A percentile compares a stretch with the other conserved stretches of the same genome.
Conservation (phyloP, 2,113 vertebrate species). For the Cebidichthys violaceus region DNA sequence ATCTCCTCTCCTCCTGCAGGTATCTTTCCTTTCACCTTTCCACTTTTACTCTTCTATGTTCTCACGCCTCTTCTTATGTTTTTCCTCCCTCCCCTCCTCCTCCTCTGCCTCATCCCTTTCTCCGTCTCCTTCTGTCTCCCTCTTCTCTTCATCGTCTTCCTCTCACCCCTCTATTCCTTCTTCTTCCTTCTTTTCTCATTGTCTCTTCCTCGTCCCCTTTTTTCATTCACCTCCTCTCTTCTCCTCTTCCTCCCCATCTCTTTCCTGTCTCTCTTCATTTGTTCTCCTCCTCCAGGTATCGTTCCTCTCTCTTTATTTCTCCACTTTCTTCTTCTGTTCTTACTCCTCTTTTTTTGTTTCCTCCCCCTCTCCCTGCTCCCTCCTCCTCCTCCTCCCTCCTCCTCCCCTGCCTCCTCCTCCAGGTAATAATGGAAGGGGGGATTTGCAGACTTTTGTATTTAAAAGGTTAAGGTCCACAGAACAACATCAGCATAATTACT, state of each 20-base stretch:
- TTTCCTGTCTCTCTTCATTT: no score
- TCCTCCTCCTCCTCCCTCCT: not conserved
- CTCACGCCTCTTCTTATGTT: not conserved
- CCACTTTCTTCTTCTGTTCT: no score
- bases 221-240: not conserved
- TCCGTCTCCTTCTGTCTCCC: no score
- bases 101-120: no score
- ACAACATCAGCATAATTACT: slow-evolving; percentile 77
- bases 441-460: slow-evolving; percentile 67
- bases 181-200: not conserved
- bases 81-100: not conserved
- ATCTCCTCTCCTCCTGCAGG: not conserved
- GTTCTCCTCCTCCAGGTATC: not conserved
- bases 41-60: not conserved
- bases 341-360: not conserved
- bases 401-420: slow-evolving; percentile 18
- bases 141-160: not conserved
- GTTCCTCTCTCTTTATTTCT: not conserved
- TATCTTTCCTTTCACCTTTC: not conserved
- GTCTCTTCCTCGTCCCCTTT: not conserved
- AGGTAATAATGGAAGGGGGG: slow-evolving; percentile 59
- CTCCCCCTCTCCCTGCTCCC: no score
- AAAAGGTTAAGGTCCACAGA: slow-evolving; percentile 73
- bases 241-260: not conserved
- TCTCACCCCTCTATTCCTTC: no score